Evolutionary conservation across 2,888 invertebrate genomes (phyloP), one percentile per base, ranked within the genome.

Genomic region (Hymenopus coronatus): DNA sequence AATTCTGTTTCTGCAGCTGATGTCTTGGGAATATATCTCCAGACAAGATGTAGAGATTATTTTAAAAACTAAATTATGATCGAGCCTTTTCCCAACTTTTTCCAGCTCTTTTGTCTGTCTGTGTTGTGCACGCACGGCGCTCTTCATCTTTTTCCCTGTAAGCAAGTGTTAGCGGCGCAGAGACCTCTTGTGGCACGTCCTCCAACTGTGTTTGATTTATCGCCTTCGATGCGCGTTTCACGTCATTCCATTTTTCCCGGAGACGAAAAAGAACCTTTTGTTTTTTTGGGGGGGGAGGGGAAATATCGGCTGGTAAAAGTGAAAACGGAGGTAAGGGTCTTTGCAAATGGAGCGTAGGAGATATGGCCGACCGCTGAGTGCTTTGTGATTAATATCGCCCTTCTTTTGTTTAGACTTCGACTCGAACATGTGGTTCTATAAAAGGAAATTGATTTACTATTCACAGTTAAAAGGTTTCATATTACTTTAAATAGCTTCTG

Each of bases 1-100:
- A 84, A 84, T 84, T 30, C 84, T 25, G 28, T 30, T 70, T 70
- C 54, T 70, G 54, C 54, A 70, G 54, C 25, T 70, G 54, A 70
- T 20, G 54, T 25, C 54, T 70, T 20, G 54, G 25, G 54, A 70
- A 70, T 70, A 70, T 70, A 70, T 70, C 54, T 70, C 54, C 54
- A 70, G 54, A 70, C 54, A 70, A 70, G 54, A 70, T 70, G 54
- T 70, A 70, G 54, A 70, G 54, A 84, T 84, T 84, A 84, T 84
- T 84, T 84, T 84, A 84, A 84, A 70, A 84, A 84, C 84, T 84
- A 84, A 84, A 84, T 84, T 84, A 84, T 84, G 84, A 84, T 84
- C 84, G 30, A 84, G 84, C 12, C 30, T 84, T 30, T 27, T 25
- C 33, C 30, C 15, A 70, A 15, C 25, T 70, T 70, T 70, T 70